Base-by-base conservation (phyloP, 2,888 invertebrate genomes). In the Hirtodrosophila cameraria region DNA sequence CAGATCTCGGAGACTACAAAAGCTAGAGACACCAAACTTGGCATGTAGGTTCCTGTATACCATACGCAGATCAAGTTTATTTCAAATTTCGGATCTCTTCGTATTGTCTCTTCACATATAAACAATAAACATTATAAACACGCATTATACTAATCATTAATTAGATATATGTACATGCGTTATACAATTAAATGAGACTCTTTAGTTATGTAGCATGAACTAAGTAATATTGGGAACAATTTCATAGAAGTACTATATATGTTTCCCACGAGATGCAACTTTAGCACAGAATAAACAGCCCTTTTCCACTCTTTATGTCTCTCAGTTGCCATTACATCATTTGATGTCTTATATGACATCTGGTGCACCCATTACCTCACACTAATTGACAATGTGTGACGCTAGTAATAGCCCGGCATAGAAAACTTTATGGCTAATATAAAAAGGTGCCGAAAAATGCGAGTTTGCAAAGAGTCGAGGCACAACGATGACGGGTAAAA, bases 361-460 rank as follows among this genome's bases (percentile, higher is more conserved):
- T 74, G 73, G 53, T 59, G 55, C 53, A 66, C 38, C 62, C 70
- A 66, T 74, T 70, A 74, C 55, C 74, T 69, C 61, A 50, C 74
- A 73, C 74, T 73, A 73, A 73, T 73, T 73, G 74, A 58, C 69
- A 72, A 54, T 68, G 57, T 72, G 73, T 36, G 60, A 54, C 31
- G 61, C 58, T 60, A 35, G 69, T 73, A 59, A 73, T 73, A 73
- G 45, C 30, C 49, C 30, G 23, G 18, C 43, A 39, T 16, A 42
- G 45, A 23, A 18, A 42, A 46, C 53, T 69, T 69, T 68, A 69
- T 68, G 67, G 46, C 62, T 39, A 58, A 58, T 58, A 67, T 55
- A 71, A 62, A 67, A 70, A 66, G 72, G 49, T 71, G 62, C 54
- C 54, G 46, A 66, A 67, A n/a, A n/a, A n/a, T n/a, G n/a, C n/a